Evolutionary conservation across 2,113 vertebrate genomes (phyloP), one percentile per base, ranked within the genome.

Genomic region (Orientallactaga bullata): DNA sequence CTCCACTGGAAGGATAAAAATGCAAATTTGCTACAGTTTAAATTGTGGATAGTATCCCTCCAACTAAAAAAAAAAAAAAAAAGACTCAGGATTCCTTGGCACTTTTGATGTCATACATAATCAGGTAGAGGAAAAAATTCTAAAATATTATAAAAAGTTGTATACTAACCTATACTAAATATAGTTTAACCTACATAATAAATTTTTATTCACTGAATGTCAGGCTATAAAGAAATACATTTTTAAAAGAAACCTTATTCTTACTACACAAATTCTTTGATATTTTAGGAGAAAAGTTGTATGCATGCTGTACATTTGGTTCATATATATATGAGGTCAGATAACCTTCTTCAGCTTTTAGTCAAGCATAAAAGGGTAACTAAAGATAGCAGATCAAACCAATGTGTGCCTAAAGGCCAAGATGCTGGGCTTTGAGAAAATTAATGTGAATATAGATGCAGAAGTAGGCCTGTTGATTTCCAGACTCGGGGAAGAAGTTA

Each of bases 311-410:
- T 85, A 90, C 84, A 90, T 78, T 94, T 93, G 79, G 35, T 96
- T 96, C 61, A 80, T 88, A 26, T 86, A 94, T 58, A 83, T 93
- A 66, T 90, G 78, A 95, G 85, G 88, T 95, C 92, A 95, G 82
- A 95, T 97, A 95, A 92, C 79, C 91, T 71, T 77, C n/a, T 95
- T 93, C 58, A 88, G 71, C 39, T 88, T 96, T 94, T 94, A 94
- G 85, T 93, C 69, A 88, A 77, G 55, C 88, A 69, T 95, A 88
- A 90, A 87, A 91, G 42, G 39, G 65, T 80, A 94, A 79, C 82
- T 96, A 94, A 95, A 96, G 95, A 97, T 76, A 95, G 88, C 55
- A 85, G 79, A 91, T 86, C 83, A 89, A 92, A 69, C 96, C 94
- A 71, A 61, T 90, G 66, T 95, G 94, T 23, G 68, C 90, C 92